Evolutionary conservation across 64 coral and sea anemone genomes (phyloP), one percentile per base, ranked within the genome.

Genomic region (Dendronephthya gigantea): DNA sequence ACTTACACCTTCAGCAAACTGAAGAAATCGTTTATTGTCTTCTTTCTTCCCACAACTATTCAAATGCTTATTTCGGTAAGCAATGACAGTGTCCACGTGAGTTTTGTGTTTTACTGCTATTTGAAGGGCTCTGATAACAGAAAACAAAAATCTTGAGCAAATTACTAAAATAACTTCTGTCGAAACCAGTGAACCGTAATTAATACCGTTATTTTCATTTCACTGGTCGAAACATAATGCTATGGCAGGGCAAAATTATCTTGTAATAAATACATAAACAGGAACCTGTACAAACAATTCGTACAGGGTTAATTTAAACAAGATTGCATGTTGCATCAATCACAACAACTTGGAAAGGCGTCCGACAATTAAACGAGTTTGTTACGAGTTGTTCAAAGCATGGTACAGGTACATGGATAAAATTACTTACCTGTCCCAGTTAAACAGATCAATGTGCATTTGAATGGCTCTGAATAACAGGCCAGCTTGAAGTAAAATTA

Each of bases 91-190:
- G 83, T 98, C 95, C 70, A 98, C 95, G 84, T 98, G 95, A 23
- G 95, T 98, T 84, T 98, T 98, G 81, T 98, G 89, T 74, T 98
- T 98, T n/a, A 98, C 92, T 82, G 95, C 95, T 56, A 98, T 89
- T 79, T 98, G 92, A 22, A 98, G 92, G 0, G 95, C 95, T 41
- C 95, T 98, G 0, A 38, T 9, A 76, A 45, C 8, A 27, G 1
- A 38, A 25, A 76, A 45, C 12, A 27, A 84, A 48, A 37, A 7
- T 15, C 4, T 39, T 27, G 3, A 45, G 41, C 41, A 45, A 45
- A 45, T 6, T 45, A 45, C 41, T 45, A 45, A 45, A 45, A 45
- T 37, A 6, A 35, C 25, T 10, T 14, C 40, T n/a, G 52, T 82
- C 13, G 39, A 39, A 19, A 51, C 49, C 40, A n/a, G n/a, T n/a